A percentile compares a stretch with the other conserved stretches of the same genome.
These are phyloP conservation scores for Drosophila incognita DNA, from an alignment of 2,888 invertebrate species.

Conservation along the genomic window DNA sequence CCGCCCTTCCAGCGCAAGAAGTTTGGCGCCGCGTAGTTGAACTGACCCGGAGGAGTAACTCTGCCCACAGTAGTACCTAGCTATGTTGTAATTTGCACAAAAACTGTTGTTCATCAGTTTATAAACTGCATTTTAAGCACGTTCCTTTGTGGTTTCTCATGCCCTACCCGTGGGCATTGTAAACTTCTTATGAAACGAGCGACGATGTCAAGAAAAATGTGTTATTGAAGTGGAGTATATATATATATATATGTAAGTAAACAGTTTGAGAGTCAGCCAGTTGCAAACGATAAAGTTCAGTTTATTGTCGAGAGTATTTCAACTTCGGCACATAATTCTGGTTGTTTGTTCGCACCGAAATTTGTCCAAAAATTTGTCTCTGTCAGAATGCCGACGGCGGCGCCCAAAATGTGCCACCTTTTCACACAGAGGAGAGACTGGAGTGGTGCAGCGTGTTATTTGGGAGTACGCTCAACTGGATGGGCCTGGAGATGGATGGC, in stretches of 20 bases:
- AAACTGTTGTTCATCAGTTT: slow-evolving; percentile 17
- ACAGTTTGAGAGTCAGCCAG: background rate
- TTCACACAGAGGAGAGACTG: background rate
- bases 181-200: background rate
- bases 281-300: background rate
- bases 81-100: slow-evolving; percentile 33
- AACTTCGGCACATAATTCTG: background rate
- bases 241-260: background rate
- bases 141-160: slow-evolving; percentile 17
- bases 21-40: slow-evolving; percentile 86
- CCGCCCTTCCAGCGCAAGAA: slow-evolving; percentile 89
- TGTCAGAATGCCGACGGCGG: slow-evolving; percentile 30
- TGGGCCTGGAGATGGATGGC: slow-evolving; percentile 31
- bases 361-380: slow-evolving; percentile 64
- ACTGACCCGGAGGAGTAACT: background rate
- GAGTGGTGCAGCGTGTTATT: background rate
- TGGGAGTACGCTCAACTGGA: slow-evolving; percentile 14
- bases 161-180: background rate
- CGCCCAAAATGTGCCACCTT: background rate
- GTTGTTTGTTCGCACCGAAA: slow-evolving; percentile 16
- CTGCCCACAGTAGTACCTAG: slow-evolving; percentile 33
- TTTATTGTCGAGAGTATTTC: background rate
- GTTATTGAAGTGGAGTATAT: background rate
- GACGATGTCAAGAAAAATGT: background rate
- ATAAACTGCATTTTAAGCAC: slow-evolving; percentile 21